Evolutionary conservation across 2,113 vertebrate genomes (phyloP).

Genomic region (Erythrolamprus reginae): DNA sequence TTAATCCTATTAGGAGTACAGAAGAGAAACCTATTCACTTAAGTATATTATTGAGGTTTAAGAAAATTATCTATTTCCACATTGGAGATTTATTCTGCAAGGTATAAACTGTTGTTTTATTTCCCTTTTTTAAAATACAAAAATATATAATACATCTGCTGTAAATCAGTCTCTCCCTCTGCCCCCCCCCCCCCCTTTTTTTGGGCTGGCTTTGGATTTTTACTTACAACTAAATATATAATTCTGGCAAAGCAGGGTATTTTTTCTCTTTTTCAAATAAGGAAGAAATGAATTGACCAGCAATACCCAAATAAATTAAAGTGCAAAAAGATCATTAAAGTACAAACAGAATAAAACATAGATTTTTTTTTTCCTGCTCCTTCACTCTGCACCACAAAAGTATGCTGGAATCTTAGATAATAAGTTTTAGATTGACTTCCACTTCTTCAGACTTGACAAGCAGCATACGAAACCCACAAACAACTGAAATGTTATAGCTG

Average conservation of each 20-base stretch:
- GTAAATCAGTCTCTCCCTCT: background rate
- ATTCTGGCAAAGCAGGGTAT: conserved; percentile 42
- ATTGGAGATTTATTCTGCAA: background rate
- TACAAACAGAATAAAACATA: conserved; percentile 20
- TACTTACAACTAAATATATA: conserved; percentile 1
- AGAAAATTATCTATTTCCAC: background rate
- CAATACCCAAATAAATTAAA: conserved; percentile 28
- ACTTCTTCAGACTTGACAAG: background rate
- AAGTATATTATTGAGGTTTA: background rate
- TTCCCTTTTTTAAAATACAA: background rate
- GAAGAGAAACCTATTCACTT: background rate
- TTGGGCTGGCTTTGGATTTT: background rate
- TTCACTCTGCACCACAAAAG: conserved; percentile 36
- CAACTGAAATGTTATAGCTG: background rate
- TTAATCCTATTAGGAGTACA: background rate
- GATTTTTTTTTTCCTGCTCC: conserved; percentile 40
- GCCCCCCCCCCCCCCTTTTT: no score
- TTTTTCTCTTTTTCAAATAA: conserved; percentile 40
- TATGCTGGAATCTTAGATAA: background rate
- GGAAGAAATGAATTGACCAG: conserved; percentile 50
- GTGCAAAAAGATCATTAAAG: conserved; percentile 29
- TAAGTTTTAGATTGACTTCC: background rate
- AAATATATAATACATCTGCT: background rate
- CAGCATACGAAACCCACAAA: background rate
- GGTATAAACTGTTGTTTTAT: background rate